Evolutionary conservation across 2,113 vertebrate species (phyloP).

Genomic region (Polypterus bichir): DNA sequence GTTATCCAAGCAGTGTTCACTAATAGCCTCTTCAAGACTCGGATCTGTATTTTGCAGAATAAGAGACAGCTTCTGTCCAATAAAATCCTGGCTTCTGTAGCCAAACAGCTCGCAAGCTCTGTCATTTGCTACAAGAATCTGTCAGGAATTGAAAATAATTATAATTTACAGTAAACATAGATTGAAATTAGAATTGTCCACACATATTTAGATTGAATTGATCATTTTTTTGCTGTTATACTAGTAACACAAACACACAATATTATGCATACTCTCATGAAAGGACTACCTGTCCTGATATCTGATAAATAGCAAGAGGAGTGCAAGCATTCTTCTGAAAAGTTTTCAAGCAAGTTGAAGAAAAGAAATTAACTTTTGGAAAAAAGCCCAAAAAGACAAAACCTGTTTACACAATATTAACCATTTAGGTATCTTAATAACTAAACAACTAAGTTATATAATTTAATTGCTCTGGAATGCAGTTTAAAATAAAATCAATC

Average conservation of each 20-base stretch:
- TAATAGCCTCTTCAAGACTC: slow-evolving; percentile 46
- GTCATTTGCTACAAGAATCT: slow-evolving; percentile 79
- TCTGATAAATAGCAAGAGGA: too few species aligned
- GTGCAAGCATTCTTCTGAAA: too few species aligned
- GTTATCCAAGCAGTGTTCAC: slow-evolving; percentile 46
- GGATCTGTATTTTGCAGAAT: slow-evolving; percentile 61
- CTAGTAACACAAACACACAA: neutral
- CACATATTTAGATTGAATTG: neutral
- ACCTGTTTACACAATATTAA: too few species aligned
- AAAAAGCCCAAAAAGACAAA: too few species aligned
- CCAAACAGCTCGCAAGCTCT: slow-evolving; percentile 70
- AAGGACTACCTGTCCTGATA: too few species aligned
- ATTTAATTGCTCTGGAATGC: too few species aligned
- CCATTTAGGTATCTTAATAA: too few species aligned
- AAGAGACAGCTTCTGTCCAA: slow-evolving; percentile 56
- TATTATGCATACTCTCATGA: too few species aligned
- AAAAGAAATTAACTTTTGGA: too few species aligned
- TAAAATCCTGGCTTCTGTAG: slow-evolving; percentile 51
- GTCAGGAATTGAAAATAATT: slow-evolving; percentile 4
- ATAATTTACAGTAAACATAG: neutral
- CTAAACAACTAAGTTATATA: too few species aligned
- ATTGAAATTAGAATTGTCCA: neutral
- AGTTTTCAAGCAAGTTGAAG: too few species aligned
- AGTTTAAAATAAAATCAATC: too few species aligned
- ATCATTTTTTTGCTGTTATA: neutral